phyloP scores from a whole-genome alignment of 2,797 vertebrate species.

The Oceanodroma leucorhoa region DNA sequence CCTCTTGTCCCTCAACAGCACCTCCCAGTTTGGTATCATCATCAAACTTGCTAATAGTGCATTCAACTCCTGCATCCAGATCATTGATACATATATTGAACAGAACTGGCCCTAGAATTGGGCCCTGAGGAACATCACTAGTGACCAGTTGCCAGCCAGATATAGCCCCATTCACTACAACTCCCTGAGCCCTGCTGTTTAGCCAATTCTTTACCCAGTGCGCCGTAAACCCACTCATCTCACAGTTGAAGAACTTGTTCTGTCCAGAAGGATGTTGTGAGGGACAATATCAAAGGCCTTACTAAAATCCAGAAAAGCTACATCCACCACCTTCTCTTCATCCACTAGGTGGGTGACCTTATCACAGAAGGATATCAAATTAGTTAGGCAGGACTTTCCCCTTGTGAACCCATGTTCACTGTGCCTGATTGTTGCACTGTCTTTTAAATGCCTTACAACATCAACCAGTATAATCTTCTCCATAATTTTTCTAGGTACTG shows the following conservation, averaged over 20 bases:
- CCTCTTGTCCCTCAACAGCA: background rate
- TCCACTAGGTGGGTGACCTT: too few relatives aligned
- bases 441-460: background rate
- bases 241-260: background rate
- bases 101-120: background rate
- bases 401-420: background rate
- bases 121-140: background rate
- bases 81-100: too few relatives aligned
- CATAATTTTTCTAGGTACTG: background rate
- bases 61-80: background rate
- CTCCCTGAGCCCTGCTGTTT: background rate
- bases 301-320: background rate
- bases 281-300: background rate
- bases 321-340: background rate
- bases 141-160: background rate
- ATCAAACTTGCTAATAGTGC: background rate
- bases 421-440: background rate
- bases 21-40: too few relatives aligned
- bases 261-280: background rate
- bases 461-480: background rate
- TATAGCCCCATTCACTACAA: background rate
- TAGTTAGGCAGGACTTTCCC: background rate
- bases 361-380: background rate
- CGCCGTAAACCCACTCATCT: too few relatives aligned
- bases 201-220: background rate